Evolutionary conservation across 2,888 invertebrate species (phyloP).

Genomic region (Dexiosoma caninum): DNA sequence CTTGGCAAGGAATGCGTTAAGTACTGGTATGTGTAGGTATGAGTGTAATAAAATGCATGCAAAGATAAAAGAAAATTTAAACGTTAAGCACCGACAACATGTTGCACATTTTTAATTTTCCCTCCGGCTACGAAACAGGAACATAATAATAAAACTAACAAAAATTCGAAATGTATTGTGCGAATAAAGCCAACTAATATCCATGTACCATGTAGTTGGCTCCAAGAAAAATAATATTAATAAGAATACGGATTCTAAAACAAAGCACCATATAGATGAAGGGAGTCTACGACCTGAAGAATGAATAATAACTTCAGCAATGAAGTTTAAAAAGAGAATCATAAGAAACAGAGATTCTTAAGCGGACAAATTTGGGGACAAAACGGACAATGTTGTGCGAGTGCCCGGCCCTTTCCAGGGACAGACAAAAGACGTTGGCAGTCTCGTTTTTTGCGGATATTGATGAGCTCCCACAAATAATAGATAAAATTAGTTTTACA

Average conservation of each 20-base stretch:
- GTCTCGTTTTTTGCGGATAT: no score
- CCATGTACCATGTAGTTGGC: background rate
- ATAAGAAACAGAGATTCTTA: background rate
- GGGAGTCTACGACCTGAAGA: background rate
- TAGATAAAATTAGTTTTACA: no score
- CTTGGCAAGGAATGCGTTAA: conserved; percentile 9
- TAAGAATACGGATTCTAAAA: background rate
- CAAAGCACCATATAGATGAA: background rate
- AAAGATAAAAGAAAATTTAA: conserved; percentile 32
- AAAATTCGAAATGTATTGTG: background rate
- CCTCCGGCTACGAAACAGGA: conserved; percentile 30
- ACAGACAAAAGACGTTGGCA: no score
- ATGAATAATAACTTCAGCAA: no score
- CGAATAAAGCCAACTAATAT: background rate
- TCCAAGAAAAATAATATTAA: background rate
- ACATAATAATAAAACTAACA: background rate
- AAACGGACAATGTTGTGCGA: no score
- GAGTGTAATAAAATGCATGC: conserved; percentile 35
- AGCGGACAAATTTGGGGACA: no score
- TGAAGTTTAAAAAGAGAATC: no score
- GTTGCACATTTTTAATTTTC: conserved; percentile 59
- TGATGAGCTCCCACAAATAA: no score
- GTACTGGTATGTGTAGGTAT: background rate
- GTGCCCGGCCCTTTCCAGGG: no score
- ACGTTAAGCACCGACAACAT: conserved; percentile 58